Evolutionary conservation across 2,888 invertebrate species (phyloP), one percentile per base, ranked within the genome.

Genomic region (Diarsia dahlii): DNA sequence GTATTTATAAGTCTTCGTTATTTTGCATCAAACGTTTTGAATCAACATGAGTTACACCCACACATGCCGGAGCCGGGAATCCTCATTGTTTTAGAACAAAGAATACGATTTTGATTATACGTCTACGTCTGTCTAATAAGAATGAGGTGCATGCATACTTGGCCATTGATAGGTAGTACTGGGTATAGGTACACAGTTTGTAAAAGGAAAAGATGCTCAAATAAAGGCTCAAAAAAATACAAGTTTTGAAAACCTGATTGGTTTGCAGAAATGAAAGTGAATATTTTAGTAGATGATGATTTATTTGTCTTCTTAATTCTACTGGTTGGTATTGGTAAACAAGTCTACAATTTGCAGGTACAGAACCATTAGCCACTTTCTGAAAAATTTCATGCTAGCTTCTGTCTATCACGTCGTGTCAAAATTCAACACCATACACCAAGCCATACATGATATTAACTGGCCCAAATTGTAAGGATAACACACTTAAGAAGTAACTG

Each of bases 391-490:
- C 45, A 8, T 45, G 63, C 13, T 45, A 45, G 23, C 63, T 45
- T 45, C n/a, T n/a, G 13, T 63, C n/a, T n/a, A n/a, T n/a, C n/a
- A n/a, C 8, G 50, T 66, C 28, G 20, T 23, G 48, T 23, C 48
- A 10, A 54, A 23, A 67, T 34, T 58, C 45, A 48, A 63, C 66
- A 20, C 23, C 28, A 52, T 66, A 48, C n/a, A 34, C 23, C 28
- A 12, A 9, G 81, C 52, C n/a, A 34, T 71, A 71, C 12, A 82
- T 39, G 60, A 66, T 58, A 28, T 63, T 39, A 70, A 71, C 69
- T 58, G 60, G 45, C 58, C 84, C 20, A 74, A 83, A 83, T 73
- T 70, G n/a, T 65, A 68, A 78, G 78, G 74, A 82, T 71, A 76
- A 62, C 62, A 76, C 76, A 63, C 58, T 56, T 63, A 70, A 60